A percentile compares a stretch with the other conserved stretches of the same genome.
These are phyloP conservation scores for Gortyna flavago DNA, from an alignment of 2,888 invertebrate genomes.

Conservation along the genomic window DNA sequence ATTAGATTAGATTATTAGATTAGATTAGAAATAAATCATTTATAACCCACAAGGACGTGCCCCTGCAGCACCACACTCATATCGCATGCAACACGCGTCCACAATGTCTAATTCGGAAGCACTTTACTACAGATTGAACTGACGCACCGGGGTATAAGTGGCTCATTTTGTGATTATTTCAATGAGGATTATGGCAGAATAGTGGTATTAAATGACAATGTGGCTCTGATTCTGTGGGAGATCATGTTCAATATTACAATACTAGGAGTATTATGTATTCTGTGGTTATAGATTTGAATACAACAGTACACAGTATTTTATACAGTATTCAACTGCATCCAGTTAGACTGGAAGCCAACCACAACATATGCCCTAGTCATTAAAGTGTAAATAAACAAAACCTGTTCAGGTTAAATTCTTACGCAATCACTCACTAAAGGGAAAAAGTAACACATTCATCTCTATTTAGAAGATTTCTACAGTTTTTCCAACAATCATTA, in stretches of 20 bases:
- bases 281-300: conserved; percentile 2
- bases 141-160: conserved; percentile 42
- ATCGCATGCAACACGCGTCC: conserved; percentile 34
- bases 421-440: too few species aligned
- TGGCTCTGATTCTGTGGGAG: conserved; percentile 30
- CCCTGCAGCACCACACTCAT: not conserved
- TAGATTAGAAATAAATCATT: too few species aligned
- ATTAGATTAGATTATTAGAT: too few species aligned
- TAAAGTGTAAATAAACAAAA: not conserved
- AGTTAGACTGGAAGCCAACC: not conserved
- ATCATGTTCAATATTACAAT: not conserved
- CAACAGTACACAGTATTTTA: too few species aligned
- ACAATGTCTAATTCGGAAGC: conserved; percentile 37
- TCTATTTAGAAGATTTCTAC: too few species aligned
- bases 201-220: conserved; percentile 37
- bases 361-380: too few species aligned
- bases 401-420: not conserved
- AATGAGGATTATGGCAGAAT: conserved; percentile 37
- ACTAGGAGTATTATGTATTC: not conserved
- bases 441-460: too few species aligned
- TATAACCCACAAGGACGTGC: conserved; percentile 8
- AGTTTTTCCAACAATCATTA: too few species aligned
- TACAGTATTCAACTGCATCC: not conserved
- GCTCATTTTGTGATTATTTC: conserved; percentile 47
- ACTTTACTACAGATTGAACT: conserved; percentile 26